These are phyloP conservation scores for Macrochelys suwanniensis DNA, from an alignment of 2,797 vertebrate species.

Conservation along the genomic window DNA sequence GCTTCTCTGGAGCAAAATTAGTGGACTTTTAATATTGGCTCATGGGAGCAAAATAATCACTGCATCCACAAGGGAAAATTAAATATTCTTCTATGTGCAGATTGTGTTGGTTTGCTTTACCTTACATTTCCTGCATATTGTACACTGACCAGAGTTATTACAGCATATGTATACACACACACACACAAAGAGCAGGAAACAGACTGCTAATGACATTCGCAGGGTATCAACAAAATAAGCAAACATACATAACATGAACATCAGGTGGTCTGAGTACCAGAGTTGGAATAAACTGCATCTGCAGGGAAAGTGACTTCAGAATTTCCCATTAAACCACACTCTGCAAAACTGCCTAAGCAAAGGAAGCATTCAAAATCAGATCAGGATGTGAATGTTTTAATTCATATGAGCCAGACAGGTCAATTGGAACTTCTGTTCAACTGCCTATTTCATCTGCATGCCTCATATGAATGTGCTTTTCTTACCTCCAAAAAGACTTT, in stretches of 20 bases:
- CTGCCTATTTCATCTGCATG: background rate
- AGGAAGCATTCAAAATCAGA: conserved; percentile 47
- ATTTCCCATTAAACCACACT: conserved; percentile 49
- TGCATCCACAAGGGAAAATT: background rate
- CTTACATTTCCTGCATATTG: conserved; percentile 12
- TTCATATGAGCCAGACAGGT: conserved; percentile 11
- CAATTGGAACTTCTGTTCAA: background rate
- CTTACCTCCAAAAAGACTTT: background rate
- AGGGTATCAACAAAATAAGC: conserved; percentile 55
- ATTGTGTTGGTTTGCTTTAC: background rate
- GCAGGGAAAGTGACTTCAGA: fast-evolving
- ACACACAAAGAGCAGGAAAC: conserved; percentile 41
- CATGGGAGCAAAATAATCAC: background rate
- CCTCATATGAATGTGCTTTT: background rate
- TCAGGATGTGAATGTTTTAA: background rate
- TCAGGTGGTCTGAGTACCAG: conserved; percentile 57
- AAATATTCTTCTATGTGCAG: background rate
- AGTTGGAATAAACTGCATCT: background rate
- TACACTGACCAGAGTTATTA: background rate
- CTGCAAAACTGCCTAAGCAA: background rate
- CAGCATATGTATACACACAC: background rate
- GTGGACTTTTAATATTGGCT: background rate
- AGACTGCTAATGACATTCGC: conserved; percentile 53
- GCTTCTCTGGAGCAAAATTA: background rate
- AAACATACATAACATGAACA: conserved; percentile 19